Percentiles rank a stretch among this genome's conserved stretches.
Evolutionary conservation across 2,797 vertebrate genomes (phyloP).

Genomic region (Mallotus villosus): DNA sequence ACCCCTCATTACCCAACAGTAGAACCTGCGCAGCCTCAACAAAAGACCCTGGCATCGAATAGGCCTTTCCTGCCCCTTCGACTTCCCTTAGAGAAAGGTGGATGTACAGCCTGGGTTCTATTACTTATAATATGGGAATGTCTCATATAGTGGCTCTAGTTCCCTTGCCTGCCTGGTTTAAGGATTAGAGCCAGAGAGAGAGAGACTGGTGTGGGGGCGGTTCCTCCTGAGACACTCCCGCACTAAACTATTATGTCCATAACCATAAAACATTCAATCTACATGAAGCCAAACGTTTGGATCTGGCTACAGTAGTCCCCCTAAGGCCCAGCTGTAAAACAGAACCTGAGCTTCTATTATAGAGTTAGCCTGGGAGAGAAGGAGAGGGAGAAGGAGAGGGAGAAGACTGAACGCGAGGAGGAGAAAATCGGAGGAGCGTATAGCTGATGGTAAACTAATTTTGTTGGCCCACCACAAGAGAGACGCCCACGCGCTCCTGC

Average conservation of each 20-base stretch:
- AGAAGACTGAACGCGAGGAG: not conserved
- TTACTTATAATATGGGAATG: constrained; percentile 35
- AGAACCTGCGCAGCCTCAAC: too few species aligned
- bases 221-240: constrained; percentile 60
- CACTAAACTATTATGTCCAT: constrained; percentile 71
- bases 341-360: constrained; percentile 52
- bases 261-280: constrained; percentile 75
- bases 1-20: too few species aligned
- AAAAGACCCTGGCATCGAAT: not conserved
- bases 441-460: constrained; percentile 74
- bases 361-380: constrained; percentile 34
- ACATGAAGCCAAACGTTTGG: constrained; percentile 70
- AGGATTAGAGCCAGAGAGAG: constrained; percentile 43
- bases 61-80: constrained; percentile 10
- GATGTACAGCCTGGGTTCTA: constrained; percentile 21
- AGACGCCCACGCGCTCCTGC: not conserved
- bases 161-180: constrained; percentile 44
- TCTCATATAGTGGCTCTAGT: constrained; percentile 21
- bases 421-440: constrained; percentile 10
- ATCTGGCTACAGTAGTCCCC: constrained; percentile 69
- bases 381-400: constrained; percentile 51
- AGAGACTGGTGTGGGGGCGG: constrained; percentile 42
- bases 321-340: constrained; percentile 62
- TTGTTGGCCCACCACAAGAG: constrained; percentile 32
- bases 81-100: not conserved